Base-by-base conservation (phyloP, 2,888 invertebrate genomes). In the Daptonema setosum region DNA sequence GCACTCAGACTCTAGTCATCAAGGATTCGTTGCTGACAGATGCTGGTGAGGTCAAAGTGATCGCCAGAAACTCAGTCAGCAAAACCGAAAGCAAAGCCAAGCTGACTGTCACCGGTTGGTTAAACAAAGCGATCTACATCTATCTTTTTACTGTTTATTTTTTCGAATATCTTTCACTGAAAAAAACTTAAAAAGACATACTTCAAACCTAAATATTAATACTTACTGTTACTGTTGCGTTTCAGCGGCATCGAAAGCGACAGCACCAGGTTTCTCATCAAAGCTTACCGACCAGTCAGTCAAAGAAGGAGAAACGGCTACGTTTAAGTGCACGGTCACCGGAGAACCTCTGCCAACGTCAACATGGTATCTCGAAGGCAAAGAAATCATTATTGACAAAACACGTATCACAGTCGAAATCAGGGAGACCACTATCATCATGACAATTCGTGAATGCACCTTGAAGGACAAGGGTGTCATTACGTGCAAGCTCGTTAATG, bases 1-100 rank as follows among this genome's bases (percentile, higher is more conserved):
- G 56, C 17, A 41, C 25, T 14, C 50, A 57, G 52, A 61, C 43
- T 55, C 60, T 56, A 78, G 79, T 60, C 80, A 59, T 65, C 43
- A 54, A 54, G 11, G 60, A 62, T 29, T 61, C 60, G 0, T 58
- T 58, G 17, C 57, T 83, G 24, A 58, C 59, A 11, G 62, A 68
- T 58, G 60, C 59, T 20, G 70, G 67, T 2, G 61, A 59, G 1
- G 66, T 70, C 56, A 62, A 62, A 17, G 64, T 67, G 24, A 60
- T 58, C 28, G 70, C 67, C 8, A 61, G 59, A 17, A 72, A 71
- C 57, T 60, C 59, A n/a, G 58, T 61, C 41, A 64, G 54, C 28
- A 20, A 14, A 28, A 28, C n/a, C 28, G 14, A 26, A 11, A 20
- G 28, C 20, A 25, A 26, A 14, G 54, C 54, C 30, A 26, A 43